Conservation (phyloP, 2,797 vertebrate genomes). For the Eutrigla gurnardus region DNA sequence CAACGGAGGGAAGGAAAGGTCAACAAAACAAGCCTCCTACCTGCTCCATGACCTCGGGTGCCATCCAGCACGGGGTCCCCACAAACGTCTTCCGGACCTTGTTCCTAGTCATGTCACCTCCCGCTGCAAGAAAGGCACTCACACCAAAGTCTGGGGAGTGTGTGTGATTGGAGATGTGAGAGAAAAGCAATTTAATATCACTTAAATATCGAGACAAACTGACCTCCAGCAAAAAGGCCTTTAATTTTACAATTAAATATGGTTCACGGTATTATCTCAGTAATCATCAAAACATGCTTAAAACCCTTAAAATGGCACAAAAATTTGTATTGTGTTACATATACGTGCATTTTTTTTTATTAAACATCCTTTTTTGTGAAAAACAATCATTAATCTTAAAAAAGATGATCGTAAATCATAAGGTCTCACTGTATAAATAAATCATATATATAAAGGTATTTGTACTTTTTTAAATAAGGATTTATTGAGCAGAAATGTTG, state of each 20-base stretch:
- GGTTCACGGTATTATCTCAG: no score
- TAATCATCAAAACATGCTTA: no score
- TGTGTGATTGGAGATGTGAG: slow-evolving; percentile 13
- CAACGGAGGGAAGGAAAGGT: background rate
- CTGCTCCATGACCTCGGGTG: slow-evolving; percentile 98
- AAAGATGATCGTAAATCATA: no score
- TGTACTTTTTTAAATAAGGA: no score
- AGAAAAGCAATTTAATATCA: background rate
- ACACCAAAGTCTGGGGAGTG: slow-evolving; percentile 91
- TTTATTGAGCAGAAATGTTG: background rate
- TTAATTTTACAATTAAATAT: no score
- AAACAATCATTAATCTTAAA: no score
- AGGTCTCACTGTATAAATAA: no score
- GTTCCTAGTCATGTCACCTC: slow-evolving; percentile 96
- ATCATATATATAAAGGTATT: no score
- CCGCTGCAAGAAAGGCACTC: slow-evolving; percentile 94
- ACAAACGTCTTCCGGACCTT: slow-evolving; percentile 97
- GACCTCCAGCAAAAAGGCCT: background rate
- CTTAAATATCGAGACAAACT: background rate
- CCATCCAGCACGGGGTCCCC: slow-evolving; percentile 98
- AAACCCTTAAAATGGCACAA: no score
- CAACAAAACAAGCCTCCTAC: slow-evolving; percentile 67
- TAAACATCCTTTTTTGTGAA: no score
- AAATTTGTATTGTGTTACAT: no score
- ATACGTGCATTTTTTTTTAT: no score